phyloP scores from a whole-genome alignment of 2,797 vertebrate genomes.

The Nannoperca obscura region DNA sequence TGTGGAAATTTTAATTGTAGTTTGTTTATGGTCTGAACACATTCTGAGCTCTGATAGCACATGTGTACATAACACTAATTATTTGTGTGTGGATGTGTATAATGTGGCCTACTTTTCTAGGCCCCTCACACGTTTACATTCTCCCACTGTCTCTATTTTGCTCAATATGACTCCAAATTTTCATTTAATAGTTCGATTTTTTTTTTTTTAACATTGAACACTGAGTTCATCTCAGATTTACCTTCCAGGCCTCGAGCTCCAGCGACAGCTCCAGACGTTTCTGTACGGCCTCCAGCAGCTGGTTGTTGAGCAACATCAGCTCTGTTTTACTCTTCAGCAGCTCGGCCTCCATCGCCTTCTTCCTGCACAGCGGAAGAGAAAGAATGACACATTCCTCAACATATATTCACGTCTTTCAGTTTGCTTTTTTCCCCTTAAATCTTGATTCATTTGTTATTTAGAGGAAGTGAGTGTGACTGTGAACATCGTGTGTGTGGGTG shows the following conservation, averaged over 20 bases:
- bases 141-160: slow-evolving; percentile 1
- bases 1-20: slow-evolving; percentile 33
- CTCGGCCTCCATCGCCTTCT: slow-evolving; percentile 88
- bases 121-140: not conserved
- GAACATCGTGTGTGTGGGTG: not conserved
- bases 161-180: not conserved
- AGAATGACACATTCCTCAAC: slow-evolving; percentile 41
- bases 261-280: slow-evolving; percentile 88
- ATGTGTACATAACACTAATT: slow-evolving; percentile 8
- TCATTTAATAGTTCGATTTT: not conserved
- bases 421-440: slow-evolving; percentile 24
- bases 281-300: slow-evolving; percentile 88
- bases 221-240: slow-evolving; percentile 43
- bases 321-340: slow-evolving; percentile 86
- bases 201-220: slow-evolving; percentile 8
- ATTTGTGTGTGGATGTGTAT: not conserved
- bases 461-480: slow-evolving; percentile 2
- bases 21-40: slow-evolving; percentile 5
- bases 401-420: slow-evolving; percentile 11
- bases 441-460: slow-evolving; percentile 26
- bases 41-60: not conserved
- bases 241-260: slow-evolving; percentile 91
- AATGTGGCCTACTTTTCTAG: slow-evolving; percentile 23
- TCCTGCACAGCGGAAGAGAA: slow-evolving; percentile 75
- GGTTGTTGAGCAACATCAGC: slow-evolving; percentile 86